Evolutionary conservation across 1,140 invertebrate genomes (phyloP).

Genomic region (Procambarus virginalis): DNA sequence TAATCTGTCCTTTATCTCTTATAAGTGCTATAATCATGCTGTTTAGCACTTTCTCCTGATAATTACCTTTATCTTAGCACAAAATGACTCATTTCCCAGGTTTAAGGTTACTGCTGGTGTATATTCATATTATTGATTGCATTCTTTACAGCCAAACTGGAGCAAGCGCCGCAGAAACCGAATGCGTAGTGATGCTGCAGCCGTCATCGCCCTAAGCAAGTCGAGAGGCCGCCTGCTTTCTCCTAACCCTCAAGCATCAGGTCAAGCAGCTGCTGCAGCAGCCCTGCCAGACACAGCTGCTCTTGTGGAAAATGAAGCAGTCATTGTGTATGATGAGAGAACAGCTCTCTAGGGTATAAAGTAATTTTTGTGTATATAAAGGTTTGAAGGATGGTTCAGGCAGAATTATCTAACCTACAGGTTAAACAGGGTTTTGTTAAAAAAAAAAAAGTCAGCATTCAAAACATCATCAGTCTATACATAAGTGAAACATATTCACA

Average conservation of each 20-base stretch:
- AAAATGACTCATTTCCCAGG: no score
- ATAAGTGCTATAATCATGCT: no score
- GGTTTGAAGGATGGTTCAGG: neutral
- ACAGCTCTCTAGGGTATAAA: slow-evolving; percentile 28
- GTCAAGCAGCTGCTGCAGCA: neutral
- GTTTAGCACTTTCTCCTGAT: no score
- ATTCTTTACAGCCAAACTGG: slow-evolving; percentile 48
- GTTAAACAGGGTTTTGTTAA: no score
- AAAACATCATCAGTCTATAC: no score
- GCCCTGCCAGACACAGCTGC: slow-evolving; percentile 37
- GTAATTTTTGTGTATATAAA: neutral
- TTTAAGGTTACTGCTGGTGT: neutral
- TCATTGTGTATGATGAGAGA: slow-evolving; percentile 57
- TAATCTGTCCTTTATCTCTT: no score
- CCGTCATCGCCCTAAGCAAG: slow-evolving; percentile 54
- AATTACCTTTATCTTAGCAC: no score
- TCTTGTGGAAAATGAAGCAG: slow-evolving; percentile 48
- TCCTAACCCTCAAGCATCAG: neutral
- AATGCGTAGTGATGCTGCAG: slow-evolving; percentile 55
- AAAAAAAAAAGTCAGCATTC: no score
- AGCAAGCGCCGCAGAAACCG: slow-evolving; percentile 51
- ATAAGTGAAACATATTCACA: no score
- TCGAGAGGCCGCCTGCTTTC: slow-evolving; percentile 52
- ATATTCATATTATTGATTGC: neutral
- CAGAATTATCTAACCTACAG: neutral